These are phyloP conservation scores for Meriones unguiculatus DNA, from an alignment of 2,113 vertebrate genomes.

Conservation along the genomic window DNA sequence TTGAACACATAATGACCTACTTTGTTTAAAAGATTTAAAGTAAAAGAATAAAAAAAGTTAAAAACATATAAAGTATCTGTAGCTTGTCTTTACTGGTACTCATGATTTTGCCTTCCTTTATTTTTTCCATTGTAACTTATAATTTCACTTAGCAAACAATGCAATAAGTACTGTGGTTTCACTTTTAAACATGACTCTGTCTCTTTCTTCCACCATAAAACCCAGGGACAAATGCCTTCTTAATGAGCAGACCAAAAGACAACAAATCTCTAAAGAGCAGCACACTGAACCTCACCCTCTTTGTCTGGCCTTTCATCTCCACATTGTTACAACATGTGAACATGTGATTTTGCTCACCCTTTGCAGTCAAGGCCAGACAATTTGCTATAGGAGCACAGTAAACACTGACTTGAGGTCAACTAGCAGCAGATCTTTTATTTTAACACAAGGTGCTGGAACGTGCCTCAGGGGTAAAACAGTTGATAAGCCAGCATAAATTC, in stretches of 20 bases:
- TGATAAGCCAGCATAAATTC: neutral
- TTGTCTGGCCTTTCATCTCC: neutral
- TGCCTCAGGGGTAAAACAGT: neutral
- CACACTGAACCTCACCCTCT: neutral
- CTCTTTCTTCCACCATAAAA: neutral
- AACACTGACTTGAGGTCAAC: neutral
- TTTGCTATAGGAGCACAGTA: neutral
- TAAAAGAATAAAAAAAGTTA: conserved; percentile 65
- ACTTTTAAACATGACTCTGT: conserved; percentile 54
- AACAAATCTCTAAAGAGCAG: neutral
- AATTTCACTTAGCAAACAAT: conserved; percentile 66
- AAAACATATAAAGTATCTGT: conserved; percentile 47
- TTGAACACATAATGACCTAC: conserved; percentile 73
- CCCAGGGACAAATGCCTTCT: neutral
- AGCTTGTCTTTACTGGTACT: conserved; percentile 60
- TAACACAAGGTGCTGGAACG: neutral
- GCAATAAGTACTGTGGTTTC: conserved; percentile 57
- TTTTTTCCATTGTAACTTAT: conserved; percentile 59
- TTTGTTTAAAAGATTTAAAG: conserved; percentile 78
- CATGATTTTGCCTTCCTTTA: conserved; percentile 74
- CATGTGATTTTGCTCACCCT: neutral
- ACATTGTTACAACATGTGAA: neutral
- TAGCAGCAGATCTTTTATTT: neutral
- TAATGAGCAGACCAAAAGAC: neutral
- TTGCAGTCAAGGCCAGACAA: neutral